Evolutionary conservation across 1,140 invertebrate genomes (phyloP).

Genomic region (Ooceraea biroi): DNA sequence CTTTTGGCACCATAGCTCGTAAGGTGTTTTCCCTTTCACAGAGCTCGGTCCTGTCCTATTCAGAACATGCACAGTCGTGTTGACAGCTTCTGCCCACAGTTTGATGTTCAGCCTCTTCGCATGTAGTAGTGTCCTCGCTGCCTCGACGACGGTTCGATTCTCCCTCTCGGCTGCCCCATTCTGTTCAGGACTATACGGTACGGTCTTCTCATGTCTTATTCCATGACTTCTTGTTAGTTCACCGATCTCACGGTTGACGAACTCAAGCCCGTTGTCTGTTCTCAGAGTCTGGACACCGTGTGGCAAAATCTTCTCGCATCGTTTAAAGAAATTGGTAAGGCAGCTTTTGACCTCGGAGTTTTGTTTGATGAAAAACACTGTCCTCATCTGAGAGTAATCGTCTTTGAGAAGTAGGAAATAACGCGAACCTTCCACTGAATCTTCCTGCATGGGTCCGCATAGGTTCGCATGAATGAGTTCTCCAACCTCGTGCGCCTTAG

Average conservation of each 20-base stretch:
- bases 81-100: constrained; percentile 58
- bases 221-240: constrained; percentile 38
- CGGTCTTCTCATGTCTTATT: constrained; percentile 17
- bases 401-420: constrained; percentile 73
- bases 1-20: constrained; percentile 4
- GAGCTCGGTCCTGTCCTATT: neutral
- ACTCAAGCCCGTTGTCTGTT: constrained; percentile 61
- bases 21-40: neutral
- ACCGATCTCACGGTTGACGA: constrained; percentile 9
- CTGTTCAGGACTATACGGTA: constrained; percentile 31
- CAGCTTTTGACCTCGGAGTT: constrained; percentile 53
- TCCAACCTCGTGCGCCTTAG: constrained; percentile 9
- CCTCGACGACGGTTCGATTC: constrained; percentile 28
- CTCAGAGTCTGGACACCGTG: neutral
- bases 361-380: constrained; percentile 65
- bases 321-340: constrained; percentile 27
- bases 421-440: constrained; percentile 56
- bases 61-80: constrained; percentile 36
- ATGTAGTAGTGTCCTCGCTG: constrained; percentile 9
- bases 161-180: constrained; percentile 45
- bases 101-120: constrained; percentile 35
- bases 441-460: constrained; percentile 66
- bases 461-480: constrained; percentile 70
- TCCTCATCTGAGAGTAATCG: constrained; percentile 66
- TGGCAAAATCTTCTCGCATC: neutral